Evolutionary conservation across 2,888 invertebrate species (phyloP).

Genomic region (Hydriomena furcata): DNA sequence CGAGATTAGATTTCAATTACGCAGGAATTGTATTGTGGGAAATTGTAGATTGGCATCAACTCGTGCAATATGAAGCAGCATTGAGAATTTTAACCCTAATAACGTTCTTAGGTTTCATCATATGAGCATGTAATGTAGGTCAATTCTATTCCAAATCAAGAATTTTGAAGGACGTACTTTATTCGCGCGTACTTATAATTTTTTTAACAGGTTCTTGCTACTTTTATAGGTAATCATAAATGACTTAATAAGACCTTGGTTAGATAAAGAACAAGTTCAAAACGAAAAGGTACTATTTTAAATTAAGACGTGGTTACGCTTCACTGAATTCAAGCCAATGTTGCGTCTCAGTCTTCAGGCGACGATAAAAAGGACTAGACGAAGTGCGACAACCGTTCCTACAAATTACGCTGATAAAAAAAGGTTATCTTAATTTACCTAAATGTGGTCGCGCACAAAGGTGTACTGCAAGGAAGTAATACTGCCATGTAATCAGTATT

Average conservation of each 20-base stretch:
- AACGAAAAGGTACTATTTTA: slow-evolving; percentile 19
- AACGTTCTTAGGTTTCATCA: slow-evolving; percentile 32
- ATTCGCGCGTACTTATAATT: slow-evolving; percentile 5
- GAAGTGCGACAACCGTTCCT: slow-evolving; percentile 22
- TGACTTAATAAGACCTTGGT: slow-evolving; percentile 14
- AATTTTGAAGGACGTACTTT: slow-evolving; percentile 25
- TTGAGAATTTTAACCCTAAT: slow-evolving; percentile 34
- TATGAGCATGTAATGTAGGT: slow-evolving; percentile 29
- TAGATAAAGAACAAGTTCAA: slow-evolving; percentile 44
- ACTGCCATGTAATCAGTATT: slow-evolving; percentile 35
- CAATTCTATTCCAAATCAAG: slow-evolving; percentile 22
- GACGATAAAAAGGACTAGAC: slow-evolving; percentile 48
- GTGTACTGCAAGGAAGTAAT: slow-evolving; percentile 36
- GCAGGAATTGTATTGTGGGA: slow-evolving; percentile 35
- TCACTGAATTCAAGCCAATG: slow-evolving; percentile 47
- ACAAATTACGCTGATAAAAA: slow-evolving; percentile 35
- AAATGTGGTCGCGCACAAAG: slow-evolving; percentile 26
- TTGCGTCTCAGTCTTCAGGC: slow-evolving; percentile 49
- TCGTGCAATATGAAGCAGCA: slow-evolving; percentile 36
- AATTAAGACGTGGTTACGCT: slow-evolving; percentile 49
- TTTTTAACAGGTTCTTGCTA: slow-evolving; percentile 5
- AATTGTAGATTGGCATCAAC: slow-evolving; percentile 33
- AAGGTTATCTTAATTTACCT: slow-evolving; percentile 37
- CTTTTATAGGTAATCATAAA: slow-evolving; percentile 2
- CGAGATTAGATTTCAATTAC: slow-evolving; percentile 35